A percentile compares a stretch with the other conserved stretches of the same genome.
phyloP scores from a whole-genome alignment of 1,140 invertebrate species.

The Zaprionus capensis region DNA sequence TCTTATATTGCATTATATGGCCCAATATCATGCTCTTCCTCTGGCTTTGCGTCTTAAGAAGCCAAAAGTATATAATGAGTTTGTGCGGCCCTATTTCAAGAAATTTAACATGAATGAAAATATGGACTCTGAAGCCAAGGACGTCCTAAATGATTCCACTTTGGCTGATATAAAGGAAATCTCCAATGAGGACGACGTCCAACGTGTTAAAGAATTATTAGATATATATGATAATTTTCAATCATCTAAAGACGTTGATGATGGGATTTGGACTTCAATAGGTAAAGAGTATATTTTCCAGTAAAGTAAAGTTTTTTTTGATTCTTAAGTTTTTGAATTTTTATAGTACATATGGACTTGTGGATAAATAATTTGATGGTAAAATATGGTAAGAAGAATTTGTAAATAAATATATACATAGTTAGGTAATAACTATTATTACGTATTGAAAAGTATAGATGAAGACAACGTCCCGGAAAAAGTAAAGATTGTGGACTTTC shows the following conservation, averaged over 20 bases:
- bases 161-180: constrained; percentile 46
- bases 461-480: constrained; percentile 78
- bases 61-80: constrained; percentile 85
- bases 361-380: constrained; percentile 88
- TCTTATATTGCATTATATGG: constrained; percentile 85
- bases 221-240: constrained; percentile 44
- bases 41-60: constrained; percentile 86
- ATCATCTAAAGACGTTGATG: constrained; percentile 35
- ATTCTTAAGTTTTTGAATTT: background rate
- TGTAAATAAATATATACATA: background rate
- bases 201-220: constrained; percentile 49
- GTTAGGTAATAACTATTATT: background rate
- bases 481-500: constrained; percentile 88
- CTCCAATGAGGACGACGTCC: constrained; percentile 37
- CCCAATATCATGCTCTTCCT: constrained; percentile 86
- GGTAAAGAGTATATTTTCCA: constrained; percentile 4
- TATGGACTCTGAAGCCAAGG: constrained; percentile 35
- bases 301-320: background rate
- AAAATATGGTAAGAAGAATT: constrained; percentile 74
- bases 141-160: constrained; percentile 34
- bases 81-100: constrained; percentile 78
- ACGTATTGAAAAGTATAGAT: constrained; percentile 43
- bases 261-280: constrained; percentile 79
- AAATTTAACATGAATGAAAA: constrained; percentile 73
- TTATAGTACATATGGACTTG: constrained; percentile 86